Base-by-base conservation (phyloP, 2,888 invertebrate genomes). In the Theristus sp. region DNA sequence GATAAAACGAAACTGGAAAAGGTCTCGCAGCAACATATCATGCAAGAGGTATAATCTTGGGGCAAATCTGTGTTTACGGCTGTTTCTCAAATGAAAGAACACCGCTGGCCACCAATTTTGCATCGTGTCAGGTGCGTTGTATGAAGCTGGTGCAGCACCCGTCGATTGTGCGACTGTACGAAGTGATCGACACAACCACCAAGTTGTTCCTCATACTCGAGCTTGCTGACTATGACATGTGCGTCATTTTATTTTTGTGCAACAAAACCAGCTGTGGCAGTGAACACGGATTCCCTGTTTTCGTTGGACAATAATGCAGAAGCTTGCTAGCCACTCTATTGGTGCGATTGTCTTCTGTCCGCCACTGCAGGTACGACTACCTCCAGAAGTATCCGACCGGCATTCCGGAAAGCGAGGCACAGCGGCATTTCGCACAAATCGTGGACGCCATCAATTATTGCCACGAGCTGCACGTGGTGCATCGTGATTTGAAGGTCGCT, bases 91-190 rank as follows among this genome's bases (percentile, higher is more conserved):
- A n/a, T n/a, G n/a, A n/a, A n/a, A n/a, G n/a, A n/a, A n/a, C n/a
- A n/a, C n/a, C n/a, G n/a, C n/a, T n/a, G n/a, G n/a, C n/a, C n/a
- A n/a, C n/a, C n/a, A n/a, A n/a, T 38, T 38, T 38, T 38, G 38
- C 17, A 38, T 38, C 17, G 38, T 38, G 6, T 27, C 62, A 87
- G 84, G 80, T 89, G 64, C 83, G 91, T 66, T 96, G 94, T 76
- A 96, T 96, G 94, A 96, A 96, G 78, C 79, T 98, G 69, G 96
- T 99, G 56, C 96, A 98, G 76, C 98, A 98, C 79, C 94, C 96
- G 38, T 91, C 98, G 79, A 94, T 98, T 52, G 96, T 98, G 56
- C 82, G 94, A 61, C 80, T 98, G 58, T 98, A 99, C 79, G 94
- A 98, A 81, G 96, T 98, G 65, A 98, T 98, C 74, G 98, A 98